These are phyloP conservation scores for Eurois occulta DNA, from an alignment of 2,888 invertebrate species.

Conservation along the genomic window DNA sequence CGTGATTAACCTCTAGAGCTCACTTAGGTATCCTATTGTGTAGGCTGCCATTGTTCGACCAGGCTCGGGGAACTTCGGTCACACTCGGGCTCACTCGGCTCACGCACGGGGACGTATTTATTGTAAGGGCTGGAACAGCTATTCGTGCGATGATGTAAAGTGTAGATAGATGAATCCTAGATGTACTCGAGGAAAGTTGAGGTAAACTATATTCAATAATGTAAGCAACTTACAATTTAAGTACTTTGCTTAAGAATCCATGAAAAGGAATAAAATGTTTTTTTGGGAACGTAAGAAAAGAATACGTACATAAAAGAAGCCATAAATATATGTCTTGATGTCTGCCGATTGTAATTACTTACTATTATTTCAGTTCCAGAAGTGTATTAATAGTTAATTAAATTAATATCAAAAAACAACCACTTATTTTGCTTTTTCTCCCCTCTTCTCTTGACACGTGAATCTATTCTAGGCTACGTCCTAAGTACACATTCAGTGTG, in stretches of 20 bases:
- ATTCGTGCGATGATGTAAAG: background rate
- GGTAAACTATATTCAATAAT: background rate
- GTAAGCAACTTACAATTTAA: background rate
- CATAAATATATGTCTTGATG: background rate
- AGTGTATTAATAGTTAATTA: background rate
- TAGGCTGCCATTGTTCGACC: constrained; percentile 34
- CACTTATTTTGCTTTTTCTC: background rate
- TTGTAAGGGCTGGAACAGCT: constrained; percentile 1
- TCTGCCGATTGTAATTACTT: background rate
- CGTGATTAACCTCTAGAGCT: constrained; percentile 9
- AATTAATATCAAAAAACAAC: background rate
- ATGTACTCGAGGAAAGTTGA: background rate
- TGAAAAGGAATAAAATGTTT: background rate
- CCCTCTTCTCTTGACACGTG: background rate
- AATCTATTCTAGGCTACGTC: background rate
- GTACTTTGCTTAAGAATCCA: background rate
- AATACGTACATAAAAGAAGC: background rate
- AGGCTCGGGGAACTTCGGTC: constrained; percentile 10
- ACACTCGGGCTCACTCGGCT: constrained; percentile 4
- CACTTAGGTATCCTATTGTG: constrained; percentile 54
- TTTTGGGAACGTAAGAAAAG: background rate
- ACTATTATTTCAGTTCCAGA: background rate
- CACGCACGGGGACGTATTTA: constrained; percentile 25
- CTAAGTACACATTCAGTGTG: background rate
- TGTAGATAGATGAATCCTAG: background rate